Evolutionary conservation across 2,888 invertebrate species (phyloP).

Genomic region (Parnassius smintheus): DNA sequence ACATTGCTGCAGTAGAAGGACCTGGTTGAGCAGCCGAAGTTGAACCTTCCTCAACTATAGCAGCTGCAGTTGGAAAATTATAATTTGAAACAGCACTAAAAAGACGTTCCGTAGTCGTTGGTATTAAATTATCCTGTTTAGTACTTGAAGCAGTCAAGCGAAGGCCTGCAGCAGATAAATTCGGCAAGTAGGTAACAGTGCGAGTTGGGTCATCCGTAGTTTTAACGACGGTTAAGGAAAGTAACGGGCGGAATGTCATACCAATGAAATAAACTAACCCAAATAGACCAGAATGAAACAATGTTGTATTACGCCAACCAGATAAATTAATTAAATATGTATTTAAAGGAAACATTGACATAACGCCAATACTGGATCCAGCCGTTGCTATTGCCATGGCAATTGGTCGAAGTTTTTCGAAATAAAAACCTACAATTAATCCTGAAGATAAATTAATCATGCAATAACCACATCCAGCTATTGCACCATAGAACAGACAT

Average conservation of each 20-base stretch:
- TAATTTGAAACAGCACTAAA: slow-evolving; percentile 50
- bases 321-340: slow-evolving; percentile 49
- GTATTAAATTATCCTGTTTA: slow-evolving; percentile 37
- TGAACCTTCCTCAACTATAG: slow-evolving; percentile 50
- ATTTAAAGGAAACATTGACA: slow-evolving; percentile 60
- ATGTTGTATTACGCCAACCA: slow-evolving; percentile 61
- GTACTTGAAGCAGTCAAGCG: slow-evolving; percentile 39
- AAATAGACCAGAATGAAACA: slow-evolving; percentile 63
- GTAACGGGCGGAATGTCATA: slow-evolving; percentile 63
- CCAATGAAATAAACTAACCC: slow-evolving; percentile 57
- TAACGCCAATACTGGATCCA: slow-evolving; percentile 67
- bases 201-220: slow-evolving; percentile 56
- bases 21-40: slow-evolving; percentile 45
- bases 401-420: slow-evolving; percentile 61
- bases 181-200: slow-evolving; percentile 69
- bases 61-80: slow-evolving; percentile 64
- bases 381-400: slow-evolving; percentile 58
- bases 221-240: slow-evolving; percentile 58
- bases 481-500: slow-evolving; percentile 57
- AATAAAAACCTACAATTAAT: slow-evolving; percentile 71
- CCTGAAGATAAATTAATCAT: slow-evolving; percentile 58
- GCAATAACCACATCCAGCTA: slow-evolving; percentile 62
- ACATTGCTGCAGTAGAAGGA: slow-evolving; percentile 49
- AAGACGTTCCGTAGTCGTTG: slow-evolving; percentile 49
- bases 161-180: slow-evolving; percentile 45